These are phyloP conservation scores for Ridgeia piscesae DNA, from an alignment of 1,140 invertebrate species.

Conservation along the genomic window DNA sequence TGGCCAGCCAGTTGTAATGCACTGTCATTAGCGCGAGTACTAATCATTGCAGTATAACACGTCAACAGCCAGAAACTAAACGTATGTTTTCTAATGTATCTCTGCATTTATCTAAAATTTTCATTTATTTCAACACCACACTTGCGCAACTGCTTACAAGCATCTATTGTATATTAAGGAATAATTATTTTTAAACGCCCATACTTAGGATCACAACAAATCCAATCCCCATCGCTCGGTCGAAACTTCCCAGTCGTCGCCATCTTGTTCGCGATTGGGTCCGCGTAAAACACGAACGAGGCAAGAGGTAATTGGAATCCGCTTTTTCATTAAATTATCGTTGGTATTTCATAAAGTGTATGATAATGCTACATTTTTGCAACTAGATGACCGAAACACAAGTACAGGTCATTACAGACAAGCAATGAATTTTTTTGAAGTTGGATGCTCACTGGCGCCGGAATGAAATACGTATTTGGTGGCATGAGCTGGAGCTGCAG, in stretches of 20 bases:
- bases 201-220: constrained; percentile 59
- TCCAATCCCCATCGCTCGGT: constrained; percentile 58
- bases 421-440: too few relatives aligned
- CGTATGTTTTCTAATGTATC: constrained; percentile 10
- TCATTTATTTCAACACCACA: constrained; percentile 23
- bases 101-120: background rate
- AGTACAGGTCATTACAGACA: too few relatives aligned
- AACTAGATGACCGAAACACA: too few relatives aligned
- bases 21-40: too few relatives aligned
- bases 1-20: too few relatives aligned
- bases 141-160: background rate
- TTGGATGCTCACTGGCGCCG: too few relatives aligned
- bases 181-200: background rate
- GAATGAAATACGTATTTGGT: too few relatives aligned
- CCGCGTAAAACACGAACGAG: background rate
- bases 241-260: constrained; percentile 21
- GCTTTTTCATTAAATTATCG: too few relatives aligned
- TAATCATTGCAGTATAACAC: too few relatives aligned
- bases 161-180: background rate
- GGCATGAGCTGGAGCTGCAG: too few relatives aligned
- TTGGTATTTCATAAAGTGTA: too few relatives aligned
- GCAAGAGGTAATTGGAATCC: background rate
- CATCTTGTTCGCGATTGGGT: background rate
- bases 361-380: too few relatives aligned
- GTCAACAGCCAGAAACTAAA: background rate